Percentiles rank a stretch among this genome's conserved stretches.
phyloP scores from a whole-genome alignment of 2,113 vertebrate genomes.

The Brachyistius frenatus region DNA sequence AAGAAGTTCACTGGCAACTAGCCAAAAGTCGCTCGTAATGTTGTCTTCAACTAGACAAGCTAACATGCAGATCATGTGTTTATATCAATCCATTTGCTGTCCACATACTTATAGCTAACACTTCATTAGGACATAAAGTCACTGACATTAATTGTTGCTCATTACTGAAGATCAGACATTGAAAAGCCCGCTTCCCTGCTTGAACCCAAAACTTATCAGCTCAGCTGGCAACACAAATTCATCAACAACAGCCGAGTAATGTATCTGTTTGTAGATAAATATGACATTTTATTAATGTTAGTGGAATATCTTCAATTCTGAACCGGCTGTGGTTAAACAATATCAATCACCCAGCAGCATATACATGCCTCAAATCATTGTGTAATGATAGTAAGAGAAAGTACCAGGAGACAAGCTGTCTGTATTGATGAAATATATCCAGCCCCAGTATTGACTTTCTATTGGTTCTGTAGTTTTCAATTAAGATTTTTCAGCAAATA shows the following conservation, averaged over 20 bases:
- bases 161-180: too few species aligned
- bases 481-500: not conserved
- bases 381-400: constrained; percentile 33
- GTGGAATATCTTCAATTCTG: constrained; percentile 38
- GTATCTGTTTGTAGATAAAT: constrained; percentile 33
- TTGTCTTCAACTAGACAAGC: too few species aligned
- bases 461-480: constrained; percentile 71
- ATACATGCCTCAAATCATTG: constrained; percentile 47
- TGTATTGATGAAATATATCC: constrained; percentile 48
- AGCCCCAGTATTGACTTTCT: constrained; percentile 56
- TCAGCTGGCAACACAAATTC: constrained; percentile 20
- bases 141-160: too few species aligned
- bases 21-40: too few species aligned
- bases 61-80: too few species aligned
- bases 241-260: constrained; percentile 18
- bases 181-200: too few species aligned
- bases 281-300: constrained; percentile 53
- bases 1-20: too few species aligned
- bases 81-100: too few species aligned
- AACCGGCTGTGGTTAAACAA: constrained; percentile 20
- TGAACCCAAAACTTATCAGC: constrained; percentile 24
- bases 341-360: constrained; percentile 41
- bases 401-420: constrained; percentile 48
- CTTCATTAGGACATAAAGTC: too few species aligned
- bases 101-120: too few species aligned